Evolutionary conservation across 2,797 vertebrate species (phyloP), one percentile per base, ranked within the genome.

Genomic region (Emydoidea blandingii): DNA sequence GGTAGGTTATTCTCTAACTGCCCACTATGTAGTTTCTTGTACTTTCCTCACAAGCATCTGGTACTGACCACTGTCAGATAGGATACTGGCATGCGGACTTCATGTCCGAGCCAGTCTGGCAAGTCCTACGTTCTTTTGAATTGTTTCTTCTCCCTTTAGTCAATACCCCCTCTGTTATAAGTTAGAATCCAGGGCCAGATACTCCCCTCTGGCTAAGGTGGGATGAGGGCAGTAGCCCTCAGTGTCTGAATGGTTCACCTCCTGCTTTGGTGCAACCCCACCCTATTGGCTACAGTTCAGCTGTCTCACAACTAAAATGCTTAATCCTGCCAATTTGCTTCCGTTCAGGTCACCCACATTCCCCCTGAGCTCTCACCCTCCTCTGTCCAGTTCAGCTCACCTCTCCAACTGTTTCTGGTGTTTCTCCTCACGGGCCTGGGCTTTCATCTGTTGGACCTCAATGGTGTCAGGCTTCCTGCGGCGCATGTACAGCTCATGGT

Each of bases 401-500:
- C 99, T 98, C 98, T 99, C 99, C 98, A 99, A 95, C 90, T 99
- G 98, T 85, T 98, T 99, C 98, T 99, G 99, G 92, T 98, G 98
- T 97, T 99, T 99, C 98, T 99, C 99, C 93, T 99, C 99, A 25
- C 98, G 98, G 54, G 98, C 98, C 95, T 99, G 98, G 4, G 98
- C 98, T 95, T 98, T 99, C 98, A 99, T 99, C 97, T 99, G 98
- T 82, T 99, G 98, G 85, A 99, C 98, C 95, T 99, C 98, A 9
- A 99, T 99, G 89, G 98, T 99, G 98, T 99, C 99, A 0, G 99
- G 96, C 97, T 99, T 99, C 94, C 99, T 98, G 93, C 99, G 99
- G 12, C 99, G 98, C 99, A 99, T 99, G 94, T 99, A 99, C 95
- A 99, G 98, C 80, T 99, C 99, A 0, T 99, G 99, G 98, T 99